Evolutionary conservation across 1,140 invertebrate genomes (phyloP).

Genomic region (Brachionus paranguensis): DNA sequence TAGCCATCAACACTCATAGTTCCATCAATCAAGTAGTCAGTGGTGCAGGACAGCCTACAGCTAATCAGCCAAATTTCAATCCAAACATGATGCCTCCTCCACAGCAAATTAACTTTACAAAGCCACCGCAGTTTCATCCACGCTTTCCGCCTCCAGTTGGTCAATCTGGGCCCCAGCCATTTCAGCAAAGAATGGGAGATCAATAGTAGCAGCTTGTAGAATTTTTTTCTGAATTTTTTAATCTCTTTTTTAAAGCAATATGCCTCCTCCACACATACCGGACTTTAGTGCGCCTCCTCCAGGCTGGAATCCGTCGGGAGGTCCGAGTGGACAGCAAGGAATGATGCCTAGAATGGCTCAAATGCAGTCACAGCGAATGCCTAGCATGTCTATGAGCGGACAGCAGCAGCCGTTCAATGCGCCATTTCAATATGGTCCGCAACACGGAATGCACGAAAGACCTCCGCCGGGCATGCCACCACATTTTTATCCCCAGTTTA

Average conservation of each 20-base stretch:
- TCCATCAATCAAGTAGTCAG: not conserved
- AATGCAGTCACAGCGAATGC: constrained; percentile 13
- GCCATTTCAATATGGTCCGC: constrained; percentile 8
- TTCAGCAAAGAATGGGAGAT: constrained; percentile 18
- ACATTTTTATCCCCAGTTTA: not conserved
- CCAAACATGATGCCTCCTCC: not conserved
- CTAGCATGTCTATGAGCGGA: constrained; percentile 9
- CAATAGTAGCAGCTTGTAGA: not conserved
- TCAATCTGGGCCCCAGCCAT: not conserved
- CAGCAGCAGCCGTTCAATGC: constrained; percentile 13
- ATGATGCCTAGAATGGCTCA: constrained; percentile 28
- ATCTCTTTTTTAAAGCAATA: not conserved
- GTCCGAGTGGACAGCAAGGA: not conserved
- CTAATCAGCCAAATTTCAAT: not conserved
- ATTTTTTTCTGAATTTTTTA: not conserved
- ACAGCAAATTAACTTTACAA: not conserved
- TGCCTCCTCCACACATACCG: not conserved
- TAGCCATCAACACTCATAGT: not conserved
- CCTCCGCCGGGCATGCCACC: not conserved
- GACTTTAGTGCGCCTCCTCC: constrained; percentile 35
- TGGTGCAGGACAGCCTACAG: not conserved
- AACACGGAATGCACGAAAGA: constrained; percentile 12
- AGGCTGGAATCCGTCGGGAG: not conserved
- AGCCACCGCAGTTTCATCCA: constrained; percentile 13
- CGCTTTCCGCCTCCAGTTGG: not conserved